Evolutionary conservation across 2,888 invertebrate genomes (phyloP).

Genomic region (Didymodactylos carnosus): DNA sequence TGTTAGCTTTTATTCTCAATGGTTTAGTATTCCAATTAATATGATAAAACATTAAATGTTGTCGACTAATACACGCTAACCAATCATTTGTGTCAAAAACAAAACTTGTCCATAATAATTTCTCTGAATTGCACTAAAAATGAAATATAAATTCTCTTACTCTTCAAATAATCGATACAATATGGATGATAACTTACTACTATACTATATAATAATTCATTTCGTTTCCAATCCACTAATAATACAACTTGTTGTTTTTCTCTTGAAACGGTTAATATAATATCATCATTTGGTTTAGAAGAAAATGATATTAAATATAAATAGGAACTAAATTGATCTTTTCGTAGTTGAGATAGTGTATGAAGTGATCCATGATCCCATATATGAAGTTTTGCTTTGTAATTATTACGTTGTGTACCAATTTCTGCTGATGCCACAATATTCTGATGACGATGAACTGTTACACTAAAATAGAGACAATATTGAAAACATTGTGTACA

Average conservation of each 20-base stretch:
- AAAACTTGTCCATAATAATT: neutral
- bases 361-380: neutral
- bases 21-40: neutral
- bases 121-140: neutral
- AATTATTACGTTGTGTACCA: neutral
- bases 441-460: neutral
- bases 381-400: neutral
- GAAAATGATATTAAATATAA: neutral
- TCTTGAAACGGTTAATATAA: neutral
- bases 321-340: neutral
- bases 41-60: neutral
- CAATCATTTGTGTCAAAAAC: neutral
- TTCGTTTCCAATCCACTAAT: neutral
- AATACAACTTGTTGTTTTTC: neutral
- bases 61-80: neutral
- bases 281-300: neutral
- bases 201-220: neutral
- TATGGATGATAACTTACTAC: neutral
- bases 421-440: neutral
- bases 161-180: too few species aligned
- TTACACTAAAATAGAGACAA: neutral
- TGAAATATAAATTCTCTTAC: too few species aligned
- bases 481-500: neutral
- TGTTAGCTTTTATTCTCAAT: neutral
- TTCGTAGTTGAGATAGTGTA: neutral